A percentile compares a stretch with the other conserved stretches of the same genome.
These are phyloP conservation scores for Athetis lepigone DNA, from an alignment of 2,888 invertebrate genomes.

Conservation along the genomic window DNA sequence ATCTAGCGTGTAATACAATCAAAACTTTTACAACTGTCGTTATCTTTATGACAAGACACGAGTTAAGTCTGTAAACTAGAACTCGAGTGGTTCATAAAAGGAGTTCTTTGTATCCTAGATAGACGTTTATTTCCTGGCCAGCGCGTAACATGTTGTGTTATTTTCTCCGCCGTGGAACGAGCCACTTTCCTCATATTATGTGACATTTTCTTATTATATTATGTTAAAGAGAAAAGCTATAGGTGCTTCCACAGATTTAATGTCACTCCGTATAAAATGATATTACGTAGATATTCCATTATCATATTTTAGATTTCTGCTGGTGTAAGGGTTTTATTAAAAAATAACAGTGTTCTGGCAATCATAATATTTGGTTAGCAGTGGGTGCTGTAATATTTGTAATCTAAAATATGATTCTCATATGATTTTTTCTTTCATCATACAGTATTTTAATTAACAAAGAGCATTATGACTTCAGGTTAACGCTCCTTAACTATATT, in stretches of 20 bases:
- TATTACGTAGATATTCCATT: not conserved
- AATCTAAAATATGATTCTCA: not conserved
- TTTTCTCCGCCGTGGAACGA: conserved; percentile 12
- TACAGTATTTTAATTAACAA: no score
- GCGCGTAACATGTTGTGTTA: conserved; percentile 31
- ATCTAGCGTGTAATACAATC: conserved; percentile 44
- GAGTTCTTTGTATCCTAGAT: conserved; percentile 38
- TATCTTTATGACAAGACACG: conserved; percentile 43
- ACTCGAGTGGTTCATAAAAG: conserved; percentile 35
- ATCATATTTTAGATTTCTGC: conserved; percentile 1
- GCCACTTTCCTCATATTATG: conserved; percentile 8
- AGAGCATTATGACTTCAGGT: no score
- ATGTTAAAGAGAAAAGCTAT: conserved; percentile 6
- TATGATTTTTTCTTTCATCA: not conserved
- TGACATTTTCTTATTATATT: conserved; percentile 23
- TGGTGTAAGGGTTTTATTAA: not conserved
- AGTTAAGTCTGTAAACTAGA: conserved; percentile 34
- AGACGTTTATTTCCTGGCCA: conserved; percentile 37
- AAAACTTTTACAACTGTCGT: conserved; percentile 42
- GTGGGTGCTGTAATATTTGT: no score
- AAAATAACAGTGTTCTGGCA: not conserved
- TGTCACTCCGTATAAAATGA: not conserved
- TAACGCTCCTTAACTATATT: no score
- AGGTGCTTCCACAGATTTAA: not conserved
- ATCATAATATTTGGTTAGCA: not conserved